Percentiles rank a stretch among this genome's conserved stretches.
These are phyloP conservation scores for Cephalopholis sonnerati DNA, from an alignment of 2,113 vertebrate genomes.

Conservation along the genomic window DNA sequence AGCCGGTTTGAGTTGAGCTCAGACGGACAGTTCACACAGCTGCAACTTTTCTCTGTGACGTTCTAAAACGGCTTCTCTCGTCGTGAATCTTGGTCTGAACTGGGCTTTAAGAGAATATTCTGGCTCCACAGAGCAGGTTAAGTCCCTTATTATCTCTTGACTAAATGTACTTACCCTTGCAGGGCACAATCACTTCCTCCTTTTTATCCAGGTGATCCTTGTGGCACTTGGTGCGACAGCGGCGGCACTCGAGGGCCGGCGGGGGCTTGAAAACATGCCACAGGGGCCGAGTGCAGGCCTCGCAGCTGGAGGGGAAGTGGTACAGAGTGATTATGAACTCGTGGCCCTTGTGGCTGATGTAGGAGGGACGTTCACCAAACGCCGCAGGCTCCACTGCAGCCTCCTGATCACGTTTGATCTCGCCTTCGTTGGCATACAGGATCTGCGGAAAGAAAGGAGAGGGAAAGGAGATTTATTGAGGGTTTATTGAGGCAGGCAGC, in stretches of 20 bases:
- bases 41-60: too few relatives aligned
- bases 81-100: too few relatives aligned
- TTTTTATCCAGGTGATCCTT: conserved; percentile 97
- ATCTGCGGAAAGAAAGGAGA: conserved; percentile 83
- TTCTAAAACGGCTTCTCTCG: too few relatives aligned
- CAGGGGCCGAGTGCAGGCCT: conserved; percentile 93
- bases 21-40: too few relatives aligned
- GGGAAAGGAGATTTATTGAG: neutral
- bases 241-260: conserved; percentile 94
- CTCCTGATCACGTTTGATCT: conserved; percentile 95
- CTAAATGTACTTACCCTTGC: conserved; percentile 87
- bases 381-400: conserved; percentile 84
- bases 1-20: too few relatives aligned
- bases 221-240: conserved; percentile 97
- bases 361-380: conserved; percentile 89
- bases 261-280: conserved; percentile 98
- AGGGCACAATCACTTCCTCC: conserved; percentile 94
- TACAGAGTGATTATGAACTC: conserved; percentile 97
- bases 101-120: too few relatives aligned
- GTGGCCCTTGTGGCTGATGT: conserved; percentile 95
- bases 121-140: neutral
- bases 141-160: neutral
- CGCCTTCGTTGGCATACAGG: conserved; percentile 96
- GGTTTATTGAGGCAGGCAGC: neutral
- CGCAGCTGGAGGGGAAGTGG: conserved; percentile 97